A percentile compares a stretch with the other conserved stretches of the same genome.
phyloP scores from a whole-genome alignment of 2,888 invertebrate genomes.

The Schrankia costaestrigalis region DNA sequence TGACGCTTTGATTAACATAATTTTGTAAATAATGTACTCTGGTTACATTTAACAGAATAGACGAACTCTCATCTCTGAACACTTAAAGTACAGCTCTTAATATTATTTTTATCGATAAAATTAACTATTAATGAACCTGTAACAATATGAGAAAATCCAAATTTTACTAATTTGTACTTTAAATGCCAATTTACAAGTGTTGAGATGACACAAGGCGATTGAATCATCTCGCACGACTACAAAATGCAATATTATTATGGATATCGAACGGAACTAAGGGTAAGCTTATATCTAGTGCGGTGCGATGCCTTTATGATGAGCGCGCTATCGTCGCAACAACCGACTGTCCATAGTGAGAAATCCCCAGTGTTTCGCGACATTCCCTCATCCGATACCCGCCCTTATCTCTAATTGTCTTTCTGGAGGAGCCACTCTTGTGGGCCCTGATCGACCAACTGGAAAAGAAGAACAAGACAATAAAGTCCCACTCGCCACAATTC shows the following conservation, averaged over 20 bases:
- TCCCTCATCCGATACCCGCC: constrained; percentile 74
- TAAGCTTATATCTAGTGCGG: constrained; percentile 76
- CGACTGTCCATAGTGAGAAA: constrained; percentile 78
- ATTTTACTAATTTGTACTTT: constrained; percentile 81
- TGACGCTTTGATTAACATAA: constrained; percentile 42
- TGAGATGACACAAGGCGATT: constrained; percentile 69
- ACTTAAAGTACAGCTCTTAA: constrained; percentile 81
- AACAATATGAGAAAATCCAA: constrained; percentile 79
- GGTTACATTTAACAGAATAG: constrained; percentile 68
- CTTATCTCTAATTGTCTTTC: constrained; percentile 79
- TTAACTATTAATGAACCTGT: constrained; percentile 80
- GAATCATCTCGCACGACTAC: constrained; percentile 72
- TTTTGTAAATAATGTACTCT: constrained; percentile 52
- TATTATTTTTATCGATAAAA: constrained; percentile 71
- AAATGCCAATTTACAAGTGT: constrained; percentile 78
- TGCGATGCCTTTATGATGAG: constrained; percentile 80
- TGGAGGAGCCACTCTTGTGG: constrained; percentile 80
- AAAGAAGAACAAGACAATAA: constrained; percentile 79
- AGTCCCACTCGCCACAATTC: constrained; percentile 74
- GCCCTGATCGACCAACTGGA: constrained; percentile 81
- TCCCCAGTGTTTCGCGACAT: constrained; percentile 78
- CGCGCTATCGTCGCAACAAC: constrained; percentile 67
- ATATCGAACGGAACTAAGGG: constrained; percentile 64
- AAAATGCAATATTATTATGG: constrained; percentile 59
- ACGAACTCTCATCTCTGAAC: constrained; percentile 75